Percentiles rank a stretch among this genome's conserved stretches.
Evolutionary conservation across 30 jellyfish, hydroid and myxozoan genomes (phyloP).

Genomic region (Phacellophora camtschatica): DNA sequence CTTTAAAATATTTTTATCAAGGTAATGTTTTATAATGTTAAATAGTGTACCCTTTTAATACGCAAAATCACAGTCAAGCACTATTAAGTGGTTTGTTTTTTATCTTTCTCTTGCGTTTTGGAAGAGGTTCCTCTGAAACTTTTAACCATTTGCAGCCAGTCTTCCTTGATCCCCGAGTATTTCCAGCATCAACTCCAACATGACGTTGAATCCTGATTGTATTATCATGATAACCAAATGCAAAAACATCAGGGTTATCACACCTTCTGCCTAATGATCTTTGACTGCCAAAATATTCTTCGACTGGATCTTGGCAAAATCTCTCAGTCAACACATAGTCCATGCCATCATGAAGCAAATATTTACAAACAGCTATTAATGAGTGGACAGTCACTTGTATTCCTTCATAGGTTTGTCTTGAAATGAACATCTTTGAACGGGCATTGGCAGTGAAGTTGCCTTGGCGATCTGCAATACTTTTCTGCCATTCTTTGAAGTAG

Average conservation of each 20-base stretch:
- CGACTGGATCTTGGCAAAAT: neutral
- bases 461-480: slow-evolving; percentile 19
- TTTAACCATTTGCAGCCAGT: neutral
- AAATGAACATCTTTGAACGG: slow-evolving; percentile 11
- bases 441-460: slow-evolving; percentile 46
- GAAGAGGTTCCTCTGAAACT: neutral
- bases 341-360: neutral
- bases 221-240: slow-evolving; percentile 25
- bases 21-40: neutral
- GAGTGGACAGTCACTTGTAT: slow-evolving; percentile 7
- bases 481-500: slow-evolving; percentile 38
- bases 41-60: neutral
- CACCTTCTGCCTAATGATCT: slow-evolving; percentile 20
- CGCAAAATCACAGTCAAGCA: neutral
- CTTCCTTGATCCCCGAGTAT: slow-evolving; percentile 6
- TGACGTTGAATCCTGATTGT: neutral
- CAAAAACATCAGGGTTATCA: slow-evolving; percentile 8
- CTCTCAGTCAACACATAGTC: neutral
- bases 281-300: slow-evolving; percentile 41
- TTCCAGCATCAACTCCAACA: slow-evolving; percentile 4
- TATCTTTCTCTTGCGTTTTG: neutral
- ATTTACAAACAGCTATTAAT: neutral
- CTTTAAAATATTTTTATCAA: neutral
- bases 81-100: neutral
- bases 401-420: slow-evolving; percentile 47